These are phyloP conservation scores for Plusia festucae DNA, from an alignment of 2,888 invertebrate genomes.

Conservation along the genomic window DNA sequence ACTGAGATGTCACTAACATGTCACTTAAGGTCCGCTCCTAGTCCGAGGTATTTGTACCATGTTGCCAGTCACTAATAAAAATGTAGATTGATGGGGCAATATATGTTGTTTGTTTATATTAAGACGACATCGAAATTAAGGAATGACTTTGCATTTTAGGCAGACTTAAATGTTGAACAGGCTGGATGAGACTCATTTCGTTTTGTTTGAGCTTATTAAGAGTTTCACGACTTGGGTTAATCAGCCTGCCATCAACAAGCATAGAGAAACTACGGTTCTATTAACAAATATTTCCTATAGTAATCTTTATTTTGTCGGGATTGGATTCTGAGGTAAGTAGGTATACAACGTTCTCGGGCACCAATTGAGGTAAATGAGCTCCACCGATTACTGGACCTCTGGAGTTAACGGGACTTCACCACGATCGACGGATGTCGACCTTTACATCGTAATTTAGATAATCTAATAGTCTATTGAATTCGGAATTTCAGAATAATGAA, in stretches of 20 bases:
- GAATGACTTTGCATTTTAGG: background rate
- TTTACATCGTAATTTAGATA: conserved; percentile 21
- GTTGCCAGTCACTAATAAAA: conserved; percentile 36
- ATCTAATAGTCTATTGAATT: conserved; percentile 9
- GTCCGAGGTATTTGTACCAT: conserved; percentile 20
- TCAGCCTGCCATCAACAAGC: too few relatives aligned
- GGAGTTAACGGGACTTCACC: conserved; percentile 16
- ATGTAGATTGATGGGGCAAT: conserved; percentile 29
- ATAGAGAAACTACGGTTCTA: background rate
- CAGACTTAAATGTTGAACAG: background rate
- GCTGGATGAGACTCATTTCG: background rate
- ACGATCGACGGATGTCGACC: background rate
- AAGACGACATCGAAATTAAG: background rate
- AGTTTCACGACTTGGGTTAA: background rate
- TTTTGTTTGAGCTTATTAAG: background rate
- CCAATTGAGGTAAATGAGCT: conserved; percentile 27
- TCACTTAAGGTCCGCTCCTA: conserved; percentile 25
- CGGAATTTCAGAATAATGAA: background rate
- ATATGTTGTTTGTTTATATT: conserved; percentile 33
- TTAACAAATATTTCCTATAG: too few relatives aligned
- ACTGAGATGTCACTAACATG: conserved; percentile 29
- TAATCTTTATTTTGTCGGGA: too few relatives aligned
- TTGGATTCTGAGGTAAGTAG: background rate
- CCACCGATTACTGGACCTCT: conserved; percentile 21
- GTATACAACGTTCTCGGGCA: conserved; percentile 3